phyloP scores from a whole-genome alignment of 30 jellyfish, hydroid and myxozoan species.

The Chrysaora quinquecirrha region DNA sequence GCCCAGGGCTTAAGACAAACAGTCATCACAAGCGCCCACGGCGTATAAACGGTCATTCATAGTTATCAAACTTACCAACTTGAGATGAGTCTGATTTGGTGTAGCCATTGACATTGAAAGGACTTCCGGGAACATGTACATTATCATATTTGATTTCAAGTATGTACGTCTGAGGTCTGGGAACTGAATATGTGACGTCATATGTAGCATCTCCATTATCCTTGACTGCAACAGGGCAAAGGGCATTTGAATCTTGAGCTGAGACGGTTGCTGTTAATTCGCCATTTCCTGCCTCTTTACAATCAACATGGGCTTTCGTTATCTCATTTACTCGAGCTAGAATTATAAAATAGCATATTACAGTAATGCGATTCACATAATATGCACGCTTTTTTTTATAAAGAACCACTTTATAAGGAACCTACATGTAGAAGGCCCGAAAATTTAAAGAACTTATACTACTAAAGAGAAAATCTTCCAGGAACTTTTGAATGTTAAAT shows the following conservation, averaged over 20 bases:
- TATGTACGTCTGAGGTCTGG: constrained; percentile 69
- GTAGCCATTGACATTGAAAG: constrained; percentile 79
- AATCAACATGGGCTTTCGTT: constrained; percentile 56
- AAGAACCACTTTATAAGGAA: too few species aligned
- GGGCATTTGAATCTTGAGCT: constrained; percentile 50
- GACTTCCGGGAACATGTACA: constrained; percentile 89
- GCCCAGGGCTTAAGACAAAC: too few species aligned
- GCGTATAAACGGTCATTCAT: too few species aligned
- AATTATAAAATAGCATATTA: too few species aligned
- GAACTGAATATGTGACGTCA: constrained; percentile 82
- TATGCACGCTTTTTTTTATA: too few species aligned
- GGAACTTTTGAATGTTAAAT: too few species aligned
- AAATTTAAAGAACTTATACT: too few species aligned
- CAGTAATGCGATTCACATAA: too few species aligned
- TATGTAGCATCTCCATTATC: constrained; percentile 79
- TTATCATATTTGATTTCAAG: constrained; percentile 76
- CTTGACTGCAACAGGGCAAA: constrained; percentile 56
- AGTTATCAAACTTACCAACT: constrained; percentile 74
- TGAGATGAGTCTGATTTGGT: constrained; percentile 62
- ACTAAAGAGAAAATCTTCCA: too few species aligned
- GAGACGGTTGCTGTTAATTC: constrained; percentile 72
- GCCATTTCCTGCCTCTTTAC: constrained; percentile 87
- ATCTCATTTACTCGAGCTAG: constrained; percentile 81
- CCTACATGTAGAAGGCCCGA: too few species aligned
- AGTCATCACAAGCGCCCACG: too few species aligned